Base-by-base conservation (phyloP, 2,888 invertebrate species). In the Byasa hedistus region DNA sequence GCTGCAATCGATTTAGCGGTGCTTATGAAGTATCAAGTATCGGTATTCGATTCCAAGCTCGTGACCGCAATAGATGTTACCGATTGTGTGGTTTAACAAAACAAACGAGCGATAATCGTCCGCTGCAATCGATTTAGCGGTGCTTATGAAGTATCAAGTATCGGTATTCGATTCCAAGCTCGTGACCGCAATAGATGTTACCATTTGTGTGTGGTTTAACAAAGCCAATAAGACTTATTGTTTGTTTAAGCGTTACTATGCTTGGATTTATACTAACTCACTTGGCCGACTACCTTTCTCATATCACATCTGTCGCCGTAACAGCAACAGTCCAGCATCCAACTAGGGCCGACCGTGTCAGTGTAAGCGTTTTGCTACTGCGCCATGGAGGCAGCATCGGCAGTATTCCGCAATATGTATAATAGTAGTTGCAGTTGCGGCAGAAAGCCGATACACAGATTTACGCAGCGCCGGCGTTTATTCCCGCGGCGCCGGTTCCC, bases 1-100 rank as follows among this genome's bases (percentile, higher is more conserved):
- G 27, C 44, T 70, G 69, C 77, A 79, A 83, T 79, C 79, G 80
- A 81, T 82, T 81, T 78, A 79, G 63, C 77, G 76, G 78, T 78
- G 48, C 8, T 32, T 32, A 32, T 10, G 8, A 10, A 32, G 32
- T 32, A 32, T 1, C 32, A 32, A 8, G 32, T n/a, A 58, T 54
- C 44, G 58, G n/a, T 22, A 22, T 58, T 58, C 27, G 66, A 59
- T 48, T 62, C 44, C 57, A 23, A 23, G 57, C 15, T 24, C 24
- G 39, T 24, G n/a, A 39, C 48, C 19, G 22, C 39, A 44, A 51
- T 52, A 64, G n/a, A 54, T 36, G 51, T 57, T 57, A 52, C n/a
- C 57, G 51, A n/a, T 57, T 2, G 22, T 52, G 7, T 21, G 21
- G 21, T 39, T 39, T n/a, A n/a, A n/a, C n/a, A n/a, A 39, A 66